These are phyloP conservation scores for Ceratitis capitata DNA, from an alignment of 1,140 invertebrate species.

Conservation along the genomic window DNA sequence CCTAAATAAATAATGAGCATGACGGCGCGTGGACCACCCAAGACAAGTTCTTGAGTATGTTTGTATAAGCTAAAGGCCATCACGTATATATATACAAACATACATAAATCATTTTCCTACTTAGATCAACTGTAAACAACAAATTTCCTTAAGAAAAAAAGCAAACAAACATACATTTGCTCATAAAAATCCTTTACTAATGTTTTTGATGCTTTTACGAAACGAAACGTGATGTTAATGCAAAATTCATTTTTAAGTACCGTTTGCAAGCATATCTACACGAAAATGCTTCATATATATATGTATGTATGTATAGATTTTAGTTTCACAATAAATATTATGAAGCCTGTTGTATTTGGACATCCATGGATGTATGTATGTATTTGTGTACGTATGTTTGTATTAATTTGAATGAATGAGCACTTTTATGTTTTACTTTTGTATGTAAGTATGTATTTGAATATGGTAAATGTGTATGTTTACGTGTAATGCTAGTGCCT, in stretches of 20 bases:
- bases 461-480: background rate
- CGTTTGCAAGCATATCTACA: constrained; percentile 4
- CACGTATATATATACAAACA: background rate
- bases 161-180: background rate
- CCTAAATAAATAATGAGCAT: background rate
- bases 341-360: background rate
- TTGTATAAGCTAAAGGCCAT: too few relatives aligned
- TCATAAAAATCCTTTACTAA: background rate
- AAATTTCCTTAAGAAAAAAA: background rate
- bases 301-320: background rate
- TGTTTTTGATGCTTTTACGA: background rate
- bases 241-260: constrained; percentile 14
- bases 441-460: background rate
- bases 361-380: background rate
- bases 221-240: constrained; percentile 15
- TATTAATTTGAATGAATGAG: background rate
- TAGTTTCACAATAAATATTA: background rate
- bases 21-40: background rate
- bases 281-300: too few relatives aligned
- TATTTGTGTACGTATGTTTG: background rate
- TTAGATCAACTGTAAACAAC: background rate
- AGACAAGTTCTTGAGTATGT: too few relatives aligned
- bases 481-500: background rate
- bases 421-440: background rate
- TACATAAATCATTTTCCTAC: background rate